Base-by-base conservation (phyloP, 2,797 vertebrate species). In the Nothura maculosa region DNA sequence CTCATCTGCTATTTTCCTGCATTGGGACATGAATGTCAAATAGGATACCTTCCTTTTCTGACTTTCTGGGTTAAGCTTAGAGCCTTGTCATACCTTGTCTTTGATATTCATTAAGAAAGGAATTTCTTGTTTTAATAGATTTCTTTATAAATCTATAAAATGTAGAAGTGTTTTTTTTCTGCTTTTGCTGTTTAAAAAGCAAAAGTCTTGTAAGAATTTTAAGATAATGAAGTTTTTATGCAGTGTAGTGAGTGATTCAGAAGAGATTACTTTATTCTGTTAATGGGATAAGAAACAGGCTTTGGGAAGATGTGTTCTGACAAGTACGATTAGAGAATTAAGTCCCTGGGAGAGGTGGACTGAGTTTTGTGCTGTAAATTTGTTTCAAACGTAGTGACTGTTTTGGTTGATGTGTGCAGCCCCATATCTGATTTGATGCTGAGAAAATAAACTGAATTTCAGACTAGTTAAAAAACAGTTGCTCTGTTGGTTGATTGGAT, bases 211-310 rank as follows among this genome's bases (percentile, higher is more conserved):
- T 28, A 69, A 68, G 60, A 42, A 38, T 40, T 54, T 9, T 28
- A 40, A 40, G 15, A 12, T 60, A 34, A 42, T 4, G 43, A 38
- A 22, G 11, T 14, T 58, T 38, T 76, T 25, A 42, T 43, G 14
- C 54, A 17, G 15, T 47, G 79, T 12, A 34, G 63, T 34, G 14
- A 34, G 63, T 34, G 14, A 17, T 48, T 72, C 8, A 30, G 3
- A 82, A 43, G 48, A 68, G 38, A 45, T 80, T 50, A 9, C 40
- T 62, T 43, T 67, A 16, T 54, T 75, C 40, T 45, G 17, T 68
- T 67, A 12, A 12, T 0, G 3, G 60, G 43, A 18, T 63, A 30
- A 19, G 4, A 28, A 8, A 2, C 0, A 1, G 68, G 17, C 20
- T 7, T 8, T 16, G 24, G 32, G 57, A 57, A 30, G 36, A 6